A percentile compares a stretch with the other conserved stretches of the same genome.
Evolutionary conservation across 2,113 vertebrate species (phyloP).

Genomic region (Lasiurus borealis): DNA sequence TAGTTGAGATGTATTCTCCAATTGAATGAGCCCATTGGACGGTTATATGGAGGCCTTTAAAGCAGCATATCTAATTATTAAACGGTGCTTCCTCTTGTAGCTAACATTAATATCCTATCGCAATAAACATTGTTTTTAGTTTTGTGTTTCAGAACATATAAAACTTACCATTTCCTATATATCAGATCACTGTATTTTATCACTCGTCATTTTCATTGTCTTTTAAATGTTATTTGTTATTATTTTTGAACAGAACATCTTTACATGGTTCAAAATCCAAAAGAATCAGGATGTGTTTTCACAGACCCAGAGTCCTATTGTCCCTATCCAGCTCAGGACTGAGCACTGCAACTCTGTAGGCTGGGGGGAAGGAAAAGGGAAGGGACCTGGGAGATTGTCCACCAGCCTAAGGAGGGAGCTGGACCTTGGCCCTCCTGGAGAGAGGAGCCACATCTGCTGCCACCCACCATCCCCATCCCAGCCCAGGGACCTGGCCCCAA

Average conservation of each 20-base stretch:
- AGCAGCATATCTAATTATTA: not conserved
- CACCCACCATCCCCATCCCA: too few species aligned
- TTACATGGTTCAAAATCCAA: not conserved
- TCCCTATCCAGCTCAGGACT: not conserved
- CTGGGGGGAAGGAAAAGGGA: too few species aligned
- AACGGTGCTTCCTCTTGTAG: not conserved
- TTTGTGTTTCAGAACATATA: not conserved
- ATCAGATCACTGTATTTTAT: not conserved
- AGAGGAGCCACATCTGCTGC: too few species aligned
- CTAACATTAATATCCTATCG: not conserved
- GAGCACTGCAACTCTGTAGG: not conserved
- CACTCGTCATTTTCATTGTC: not conserved
- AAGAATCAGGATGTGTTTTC: not conserved
- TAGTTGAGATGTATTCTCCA: not conserved
- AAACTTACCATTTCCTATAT: not conserved
- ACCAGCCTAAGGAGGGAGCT: too few species aligned
- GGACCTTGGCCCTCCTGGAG: too few species aligned
- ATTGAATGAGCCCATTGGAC: not conserved
- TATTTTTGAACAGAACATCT: not conserved
- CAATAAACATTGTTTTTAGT: not conserved
- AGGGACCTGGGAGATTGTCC: too few species aligned
- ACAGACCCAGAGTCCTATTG: not conserved
- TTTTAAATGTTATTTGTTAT: not conserved
- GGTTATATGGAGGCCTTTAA: slow-evolving; percentile 35
- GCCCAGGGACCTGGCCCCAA: too few species aligned